These are phyloP conservation scores for Electrona antarctica DNA, from an alignment of 2,113 vertebrate species.

Conservation along the genomic window DNA sequence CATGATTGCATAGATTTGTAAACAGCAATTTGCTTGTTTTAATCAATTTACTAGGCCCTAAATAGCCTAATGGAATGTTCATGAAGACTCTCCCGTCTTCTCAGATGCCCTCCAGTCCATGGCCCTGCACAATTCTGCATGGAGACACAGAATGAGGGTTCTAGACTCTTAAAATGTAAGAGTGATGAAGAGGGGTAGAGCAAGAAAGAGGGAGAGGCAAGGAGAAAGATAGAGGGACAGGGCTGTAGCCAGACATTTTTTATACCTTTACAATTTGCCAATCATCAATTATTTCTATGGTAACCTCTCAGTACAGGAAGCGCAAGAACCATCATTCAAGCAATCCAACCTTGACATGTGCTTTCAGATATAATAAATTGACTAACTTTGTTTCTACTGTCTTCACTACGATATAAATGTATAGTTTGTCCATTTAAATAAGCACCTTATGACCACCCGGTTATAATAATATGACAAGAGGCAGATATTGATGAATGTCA, in stretches of 20 bases:
- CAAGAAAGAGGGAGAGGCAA: slow-evolving; percentile 13
- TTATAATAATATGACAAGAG: slow-evolving; percentile 46
- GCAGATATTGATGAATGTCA: slow-evolving; percentile 32
- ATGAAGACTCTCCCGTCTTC: slow-evolving; percentile 39
- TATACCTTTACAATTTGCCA: slow-evolving; percentile 24
- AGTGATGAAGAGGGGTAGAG: not conserved
- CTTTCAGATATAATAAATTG: slow-evolving; percentile 35
- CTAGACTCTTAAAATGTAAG: too few species aligned
- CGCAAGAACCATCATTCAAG: slow-evolving; percentile 17
- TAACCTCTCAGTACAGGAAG: slow-evolving; percentile 8
- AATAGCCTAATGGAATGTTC: slow-evolving; percentile 72
- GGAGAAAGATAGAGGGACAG: slow-evolving; percentile 27
- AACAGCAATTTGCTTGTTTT: slow-evolving; percentile 58
- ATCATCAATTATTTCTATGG: slow-evolving; percentile 16
- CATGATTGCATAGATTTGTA: slow-evolving; percentile 79
- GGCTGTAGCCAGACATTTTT: slow-evolving; percentile 46
- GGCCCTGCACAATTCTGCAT: slow-evolving; percentile 27
- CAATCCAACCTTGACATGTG: slow-evolving; percentile 27
- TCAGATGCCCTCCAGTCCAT: not conserved
- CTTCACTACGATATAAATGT: slow-evolving; percentile 41
- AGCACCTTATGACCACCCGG: slow-evolving; percentile 41
- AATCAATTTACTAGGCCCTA: slow-evolving; percentile 49
- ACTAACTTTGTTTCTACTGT: slow-evolving; percentile 19
- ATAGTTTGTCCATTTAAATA: slow-evolving; percentile 37
- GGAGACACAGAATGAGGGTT: not conserved